These are phyloP conservation scores for Montipora cactus DNA, from an alignment of 64 coral and sea anemone species.

Conservation along the genomic window DNA sequence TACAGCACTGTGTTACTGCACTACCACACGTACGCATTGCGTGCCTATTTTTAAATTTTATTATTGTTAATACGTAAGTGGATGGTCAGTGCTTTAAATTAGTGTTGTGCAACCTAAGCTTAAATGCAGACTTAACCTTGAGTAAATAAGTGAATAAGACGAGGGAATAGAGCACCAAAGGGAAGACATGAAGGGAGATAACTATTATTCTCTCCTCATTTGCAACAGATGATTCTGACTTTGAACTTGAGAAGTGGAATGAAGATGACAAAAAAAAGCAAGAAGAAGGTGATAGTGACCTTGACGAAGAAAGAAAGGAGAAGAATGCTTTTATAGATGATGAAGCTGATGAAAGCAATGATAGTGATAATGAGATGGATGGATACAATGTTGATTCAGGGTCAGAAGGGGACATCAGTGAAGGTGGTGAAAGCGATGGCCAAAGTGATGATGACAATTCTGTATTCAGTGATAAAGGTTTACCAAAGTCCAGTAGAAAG, in stretches of 20 bases:
- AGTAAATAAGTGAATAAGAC: no score
- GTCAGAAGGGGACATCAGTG: constrained; percentile 92
- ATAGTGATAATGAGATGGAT: background rate
- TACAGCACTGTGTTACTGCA: no score
- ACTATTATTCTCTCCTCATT: background rate
- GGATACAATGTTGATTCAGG: constrained; percentile 66
- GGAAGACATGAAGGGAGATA: background rate
- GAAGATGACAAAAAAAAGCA: constrained; percentile 85
- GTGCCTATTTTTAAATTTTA: no score
- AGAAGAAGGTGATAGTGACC: constrained; percentile 65
- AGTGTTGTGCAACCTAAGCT: no score
- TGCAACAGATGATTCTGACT: constrained; percentile 74
- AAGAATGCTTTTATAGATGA: constrained; percentile 53
- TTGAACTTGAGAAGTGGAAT: constrained; percentile 97
- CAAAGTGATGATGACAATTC: constrained; percentile 53
- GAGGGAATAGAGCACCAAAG: no score
- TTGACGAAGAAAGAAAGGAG: constrained; percentile 12
- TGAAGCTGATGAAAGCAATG: constrained; percentile 44
- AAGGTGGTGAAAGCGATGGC: constrained; percentile 67
- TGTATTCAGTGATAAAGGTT: constrained; percentile 70
- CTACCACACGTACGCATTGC: no score
- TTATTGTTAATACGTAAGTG: no score
- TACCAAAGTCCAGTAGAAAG: background rate
- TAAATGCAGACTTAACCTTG: no score
- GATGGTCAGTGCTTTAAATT: no score